Evolutionary conservation across 2,113 vertebrate genomes (phyloP).

Genomic region (Struthio camelus): DNA sequence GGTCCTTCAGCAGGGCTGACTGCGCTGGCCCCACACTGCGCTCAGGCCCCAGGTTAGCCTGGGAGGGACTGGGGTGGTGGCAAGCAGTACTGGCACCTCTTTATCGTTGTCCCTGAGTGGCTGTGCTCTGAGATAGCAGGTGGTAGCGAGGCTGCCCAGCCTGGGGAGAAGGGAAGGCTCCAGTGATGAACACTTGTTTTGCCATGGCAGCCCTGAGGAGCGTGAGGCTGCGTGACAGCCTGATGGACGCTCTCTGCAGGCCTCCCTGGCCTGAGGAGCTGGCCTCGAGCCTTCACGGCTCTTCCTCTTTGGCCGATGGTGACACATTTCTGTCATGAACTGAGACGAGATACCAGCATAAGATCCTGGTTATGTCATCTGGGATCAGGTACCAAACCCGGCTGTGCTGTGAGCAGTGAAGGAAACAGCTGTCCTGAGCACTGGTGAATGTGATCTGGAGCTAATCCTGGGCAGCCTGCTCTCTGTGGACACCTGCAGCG

Average conservation of each 20-base stretch:
- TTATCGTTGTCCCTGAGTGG: neutral
- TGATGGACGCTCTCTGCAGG: conserved; percentile 19
- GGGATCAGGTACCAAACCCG: conserved; percentile 52
- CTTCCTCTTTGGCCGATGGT: neutral
- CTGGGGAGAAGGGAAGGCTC: neutral
- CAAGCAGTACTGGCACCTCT: neutral
- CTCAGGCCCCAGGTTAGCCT: neutral
- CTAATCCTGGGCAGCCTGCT: neutral
- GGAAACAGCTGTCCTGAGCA: neutral
- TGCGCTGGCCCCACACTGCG: neutral
- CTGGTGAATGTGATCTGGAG: conserved; percentile 19
- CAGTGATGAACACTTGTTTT: neutral
- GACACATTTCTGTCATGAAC: conserved; percentile 46
- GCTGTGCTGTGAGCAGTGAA: neutral
- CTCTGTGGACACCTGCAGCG: accelerated
- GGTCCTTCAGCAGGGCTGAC: neutral
- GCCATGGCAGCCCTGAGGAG: neutral
- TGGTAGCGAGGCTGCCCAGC: neutral
- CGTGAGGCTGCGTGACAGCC: neutral
- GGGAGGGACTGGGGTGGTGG: neutral
- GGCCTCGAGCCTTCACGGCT: neutral
- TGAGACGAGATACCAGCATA: neutral
- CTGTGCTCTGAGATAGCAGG: neutral
- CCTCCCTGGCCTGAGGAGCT: conserved; percentile 18
- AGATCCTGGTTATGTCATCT: conserved; percentile 50